Percentiles rank a stretch among this genome's conserved stretches.
Conservation (phyloP, 1,140 invertebrate genomes). For the Penaeus vannamei region DNA sequence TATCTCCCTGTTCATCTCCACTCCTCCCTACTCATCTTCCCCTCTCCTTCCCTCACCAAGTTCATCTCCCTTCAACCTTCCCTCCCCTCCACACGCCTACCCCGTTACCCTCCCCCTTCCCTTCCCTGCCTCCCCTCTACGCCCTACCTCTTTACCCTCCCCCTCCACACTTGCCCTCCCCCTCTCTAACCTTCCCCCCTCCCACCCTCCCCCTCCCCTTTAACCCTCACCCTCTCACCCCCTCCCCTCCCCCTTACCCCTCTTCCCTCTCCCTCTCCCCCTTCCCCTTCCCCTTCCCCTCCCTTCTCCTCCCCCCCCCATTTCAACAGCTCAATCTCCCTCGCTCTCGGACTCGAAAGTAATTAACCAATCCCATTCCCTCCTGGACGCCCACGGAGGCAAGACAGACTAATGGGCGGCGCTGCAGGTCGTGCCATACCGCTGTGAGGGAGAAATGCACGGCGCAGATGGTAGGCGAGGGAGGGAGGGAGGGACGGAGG, state of each 20-base stretch:
- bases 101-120: too few relatives aligned
- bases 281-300: neutral
- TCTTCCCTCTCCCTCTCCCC: neutral
- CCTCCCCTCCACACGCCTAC: too few relatives aligned
- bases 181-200: neutral
- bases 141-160: too few relatives aligned
- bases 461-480: neutral
- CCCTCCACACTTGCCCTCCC: too few relatives aligned
- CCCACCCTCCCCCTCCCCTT: neutral
- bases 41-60: too few relatives aligned
- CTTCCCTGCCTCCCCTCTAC: too few relatives aligned
- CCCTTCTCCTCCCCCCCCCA: neutral
- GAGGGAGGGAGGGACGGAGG: neutral
- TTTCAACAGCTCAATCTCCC: neutral
- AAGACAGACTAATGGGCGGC: neutral
- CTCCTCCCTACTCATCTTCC: too few relatives aligned
- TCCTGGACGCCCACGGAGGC: neutral
- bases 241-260: too few relatives aligned
- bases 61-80: too few relatives aligned
- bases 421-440: conserved; percentile 3
- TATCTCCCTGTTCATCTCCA: too few relatives aligned
- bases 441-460: neutral
- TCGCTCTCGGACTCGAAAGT: neutral
- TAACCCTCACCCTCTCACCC: too few relatives aligned
- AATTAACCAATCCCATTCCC: neutral